These are phyloP conservation scores for Gallinago stenura DNA, from an alignment of 2,797 vertebrate genomes.

Conservation along the genomic window DNA sequence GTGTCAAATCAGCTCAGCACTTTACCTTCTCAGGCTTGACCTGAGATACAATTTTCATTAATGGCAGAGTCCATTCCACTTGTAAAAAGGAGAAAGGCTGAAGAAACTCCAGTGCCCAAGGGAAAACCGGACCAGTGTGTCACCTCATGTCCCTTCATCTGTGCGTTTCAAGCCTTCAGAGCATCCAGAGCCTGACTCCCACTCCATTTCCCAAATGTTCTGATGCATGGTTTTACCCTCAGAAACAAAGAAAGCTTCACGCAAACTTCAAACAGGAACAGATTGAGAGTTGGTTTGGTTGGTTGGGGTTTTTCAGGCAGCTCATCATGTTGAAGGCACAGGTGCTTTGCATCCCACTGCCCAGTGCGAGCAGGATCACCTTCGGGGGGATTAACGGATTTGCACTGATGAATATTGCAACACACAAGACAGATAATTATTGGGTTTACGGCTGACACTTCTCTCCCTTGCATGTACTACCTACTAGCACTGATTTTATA, in stretches of 20 bases:
- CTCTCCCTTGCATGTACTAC: neutral
- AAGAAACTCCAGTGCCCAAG: neutral
- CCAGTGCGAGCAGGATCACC: neutral
- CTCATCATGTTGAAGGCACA: conserved; percentile 1
- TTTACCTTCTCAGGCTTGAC: neutral
- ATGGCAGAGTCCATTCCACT: neutral
- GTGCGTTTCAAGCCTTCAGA: neutral
- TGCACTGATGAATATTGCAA: neutral
- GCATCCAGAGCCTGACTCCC: neutral
- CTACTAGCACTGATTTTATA: neutral
- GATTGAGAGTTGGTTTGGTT: neutral
- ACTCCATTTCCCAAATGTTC: neutral
- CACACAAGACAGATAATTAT: neutral
- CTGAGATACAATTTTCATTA: neutral
- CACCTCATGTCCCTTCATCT: neutral
- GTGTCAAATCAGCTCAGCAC: neutral
- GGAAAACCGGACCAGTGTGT: neutral
- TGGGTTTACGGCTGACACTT: neutral
- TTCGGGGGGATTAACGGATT: conserved; percentile 38
- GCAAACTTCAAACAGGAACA: neutral
- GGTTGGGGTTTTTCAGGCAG: neutral
- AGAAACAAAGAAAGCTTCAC: neutral
- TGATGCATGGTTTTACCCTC: neutral
- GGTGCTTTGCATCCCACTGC: neutral
- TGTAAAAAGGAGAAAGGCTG: neutral